A percentile compares a stretch with the other conserved stretches of the same genome.
Evolutionary conservation across 1,140 invertebrate genomes (phyloP).

Genomic region (Phortica variegata): DNA sequence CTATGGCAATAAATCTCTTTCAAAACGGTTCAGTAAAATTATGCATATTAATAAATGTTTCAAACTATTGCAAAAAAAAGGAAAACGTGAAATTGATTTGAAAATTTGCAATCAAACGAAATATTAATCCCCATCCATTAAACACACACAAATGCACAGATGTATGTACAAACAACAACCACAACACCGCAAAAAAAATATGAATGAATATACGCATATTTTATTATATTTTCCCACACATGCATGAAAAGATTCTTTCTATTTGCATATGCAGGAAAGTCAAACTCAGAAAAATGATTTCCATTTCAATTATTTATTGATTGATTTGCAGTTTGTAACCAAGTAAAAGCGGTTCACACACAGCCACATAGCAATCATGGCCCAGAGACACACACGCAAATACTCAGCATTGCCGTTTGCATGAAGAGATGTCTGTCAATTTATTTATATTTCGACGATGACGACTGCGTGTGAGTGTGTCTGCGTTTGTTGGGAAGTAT

Average conservation of each 20-base stretch:
- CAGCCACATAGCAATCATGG: too few species aligned
- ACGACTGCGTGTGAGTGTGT: too few species aligned
- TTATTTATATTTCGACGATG: too few species aligned
- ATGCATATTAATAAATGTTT: too few species aligned
- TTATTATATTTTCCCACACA: too few species aligned
- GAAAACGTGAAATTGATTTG: conserved; percentile 30
- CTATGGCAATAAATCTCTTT: too few species aligned
- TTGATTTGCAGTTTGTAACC: conserved; percentile 54
- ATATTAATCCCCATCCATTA: conserved; percentile 9
- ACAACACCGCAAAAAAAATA: background rate
- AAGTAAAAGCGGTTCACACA: conserved; percentile 52
- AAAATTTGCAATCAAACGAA: conserved; percentile 33
- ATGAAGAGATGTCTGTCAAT: too few species aligned
- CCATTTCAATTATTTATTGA: conserved; percentile 55
- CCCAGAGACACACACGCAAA: too few species aligned
- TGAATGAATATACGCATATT: conserved; percentile 6
- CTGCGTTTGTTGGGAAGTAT: too few species aligned
- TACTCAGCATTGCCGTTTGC: too few species aligned
- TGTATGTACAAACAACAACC: background rate
- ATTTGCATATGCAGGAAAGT: conserved; percentile 53
- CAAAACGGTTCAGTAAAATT: too few species aligned
- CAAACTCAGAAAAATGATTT: conserved; percentile 53
- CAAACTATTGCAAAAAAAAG: too few species aligned
- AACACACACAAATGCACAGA: background rate
- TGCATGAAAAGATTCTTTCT: conserved; percentile 29